These are phyloP conservation scores for Simalia tracyae DNA, from an alignment of 2,797 vertebrate genomes.

Conservation along the genomic window DNA sequence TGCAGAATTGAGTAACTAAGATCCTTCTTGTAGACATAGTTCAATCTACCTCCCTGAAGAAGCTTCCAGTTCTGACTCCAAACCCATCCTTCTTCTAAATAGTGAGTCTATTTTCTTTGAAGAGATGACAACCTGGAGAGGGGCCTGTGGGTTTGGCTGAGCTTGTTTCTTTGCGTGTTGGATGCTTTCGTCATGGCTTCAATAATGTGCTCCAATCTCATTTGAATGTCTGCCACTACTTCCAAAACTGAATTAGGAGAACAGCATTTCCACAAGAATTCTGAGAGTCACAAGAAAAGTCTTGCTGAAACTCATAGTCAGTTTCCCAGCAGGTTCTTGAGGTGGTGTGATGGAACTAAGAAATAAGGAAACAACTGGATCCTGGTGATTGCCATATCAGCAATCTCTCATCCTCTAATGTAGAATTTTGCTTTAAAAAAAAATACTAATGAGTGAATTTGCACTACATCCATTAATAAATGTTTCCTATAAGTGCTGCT, in stretches of 20 bases:
- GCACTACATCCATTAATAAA: neutral
- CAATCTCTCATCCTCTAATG: neutral
- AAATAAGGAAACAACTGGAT: neutral
- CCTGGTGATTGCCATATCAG: neutral
- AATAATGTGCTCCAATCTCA: constrained; percentile 22
- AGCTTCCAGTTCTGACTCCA: constrained; percentile 46
- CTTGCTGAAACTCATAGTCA: neutral
- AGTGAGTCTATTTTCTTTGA: constrained; percentile 48
- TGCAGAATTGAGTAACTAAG: constrained; percentile 35
- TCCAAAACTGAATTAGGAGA: constrained; percentile 16
- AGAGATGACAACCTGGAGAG: constrained; percentile 57
- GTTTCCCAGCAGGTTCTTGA: accelerated
- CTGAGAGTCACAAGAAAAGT: accelerated
- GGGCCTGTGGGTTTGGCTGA: constrained; percentile 59
- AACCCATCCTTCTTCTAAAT: constrained; percentile 40
- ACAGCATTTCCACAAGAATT: neutral
- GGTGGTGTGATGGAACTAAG: neutral
- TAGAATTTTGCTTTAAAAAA: neutral
- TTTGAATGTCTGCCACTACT: constrained; percentile 1
- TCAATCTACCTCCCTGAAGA: constrained; percentile 31
- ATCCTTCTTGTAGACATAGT: constrained; percentile 32
- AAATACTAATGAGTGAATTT: neutral
- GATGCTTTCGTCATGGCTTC: constrained; percentile 53
- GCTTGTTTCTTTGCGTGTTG: constrained; percentile 56
- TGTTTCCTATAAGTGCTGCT: neutral